Base-by-base conservation (phyloP, 1,140 invertebrate species). In the Cecropterus lyciades region DNA sequence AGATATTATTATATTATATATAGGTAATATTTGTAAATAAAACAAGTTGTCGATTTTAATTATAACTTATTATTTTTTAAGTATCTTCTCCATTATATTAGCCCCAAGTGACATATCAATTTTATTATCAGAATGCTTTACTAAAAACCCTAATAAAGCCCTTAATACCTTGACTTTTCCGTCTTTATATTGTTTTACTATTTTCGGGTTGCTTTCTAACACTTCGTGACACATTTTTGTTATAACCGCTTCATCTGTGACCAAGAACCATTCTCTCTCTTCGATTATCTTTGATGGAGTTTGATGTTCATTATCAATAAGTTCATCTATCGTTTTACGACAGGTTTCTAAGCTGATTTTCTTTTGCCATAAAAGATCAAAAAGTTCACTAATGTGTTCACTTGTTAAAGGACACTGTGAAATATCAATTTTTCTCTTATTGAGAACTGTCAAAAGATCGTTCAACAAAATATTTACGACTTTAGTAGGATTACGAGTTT, bases 121-220 rank as follows among this genome's bases (percentile, higher is more conserved):
- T 86, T 93, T 93, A 71, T 94, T 88, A 16, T 95, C 78, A n/a
- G 94, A 94, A 63, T 85, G 84, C 63, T 93, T 94, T 37, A 83
- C 92, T 24, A 96, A 87, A 69, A 93, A 81, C n/a, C 93, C 94
- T 24, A 95, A 76, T 42, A 97, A 93, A 48, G 93, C 93, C 69
- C 93, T 94, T 49, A 96, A 93, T 3, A 95, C 93, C 89, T 96
- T 96, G 1, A 72, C 86, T 84, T 96, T 97, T n/a, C 96, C 96
- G 4, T 87, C 87, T 85, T 94, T 95, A 75, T 95, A 96, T 70
- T 94, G 90, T 71, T 92, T 89, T 9, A 96, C 95, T 43, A 95
- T 77, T 82, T 96, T 95, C 16, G 94, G 93, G 92, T 97, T 96
- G 68, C 95, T 93, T 14, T 94, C 72, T 17, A 97, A 85, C 0